These are phyloP conservation scores for Thymelicus lineola DNA, from an alignment of 2,888 invertebrate species.

Conservation along the genomic window DNA sequence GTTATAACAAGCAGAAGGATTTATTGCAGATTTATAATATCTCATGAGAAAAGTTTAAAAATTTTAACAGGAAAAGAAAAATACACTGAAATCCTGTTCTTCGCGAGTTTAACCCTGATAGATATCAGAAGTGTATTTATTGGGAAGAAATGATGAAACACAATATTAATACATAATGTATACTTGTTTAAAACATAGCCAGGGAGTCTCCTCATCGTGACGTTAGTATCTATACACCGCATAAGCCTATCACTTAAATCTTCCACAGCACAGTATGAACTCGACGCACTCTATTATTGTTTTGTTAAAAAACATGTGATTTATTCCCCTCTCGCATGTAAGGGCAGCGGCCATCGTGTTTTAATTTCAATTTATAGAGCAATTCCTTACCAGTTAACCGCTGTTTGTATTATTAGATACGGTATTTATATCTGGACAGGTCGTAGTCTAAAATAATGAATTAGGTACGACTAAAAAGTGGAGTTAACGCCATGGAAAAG, in stretches of 20 bases:
- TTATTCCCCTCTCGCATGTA: slow-evolving; percentile 71
- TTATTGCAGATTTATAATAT: too few species aligned
- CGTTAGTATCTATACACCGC: not conserved
- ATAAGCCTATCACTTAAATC: slow-evolving; percentile 52
- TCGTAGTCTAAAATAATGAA: not conserved
- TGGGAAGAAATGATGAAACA: too few species aligned
- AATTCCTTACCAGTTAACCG: slow-evolving; percentile 59
- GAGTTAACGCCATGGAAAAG: not conserved
- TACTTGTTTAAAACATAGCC: too few species aligned
- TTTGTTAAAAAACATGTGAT: slow-evolving; percentile 73
- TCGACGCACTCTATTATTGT: slow-evolving; percentile 67
- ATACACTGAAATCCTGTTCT: too few species aligned
- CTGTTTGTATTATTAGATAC: slow-evolving; percentile 63
- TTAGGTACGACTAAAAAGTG: not conserved
- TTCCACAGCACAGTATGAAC: slow-evolving; percentile 52
- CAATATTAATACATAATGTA: too few species aligned
- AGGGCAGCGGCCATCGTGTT: slow-evolving; percentile 69
- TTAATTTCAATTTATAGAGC: slow-evolving; percentile 83
- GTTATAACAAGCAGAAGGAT: too few species aligned
- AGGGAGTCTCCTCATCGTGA: too few species aligned
- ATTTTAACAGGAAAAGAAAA: too few species aligned
- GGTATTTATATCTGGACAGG: slow-evolving; percentile 60
- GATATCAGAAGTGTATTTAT: too few species aligned
- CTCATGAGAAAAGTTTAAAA: too few species aligned
- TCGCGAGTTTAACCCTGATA: too few species aligned